These are phyloP conservation scores for Pomatorhinus ruficollis DNA, from an alignment of 2,113 vertebrate species.

Conservation along the genomic window DNA sequence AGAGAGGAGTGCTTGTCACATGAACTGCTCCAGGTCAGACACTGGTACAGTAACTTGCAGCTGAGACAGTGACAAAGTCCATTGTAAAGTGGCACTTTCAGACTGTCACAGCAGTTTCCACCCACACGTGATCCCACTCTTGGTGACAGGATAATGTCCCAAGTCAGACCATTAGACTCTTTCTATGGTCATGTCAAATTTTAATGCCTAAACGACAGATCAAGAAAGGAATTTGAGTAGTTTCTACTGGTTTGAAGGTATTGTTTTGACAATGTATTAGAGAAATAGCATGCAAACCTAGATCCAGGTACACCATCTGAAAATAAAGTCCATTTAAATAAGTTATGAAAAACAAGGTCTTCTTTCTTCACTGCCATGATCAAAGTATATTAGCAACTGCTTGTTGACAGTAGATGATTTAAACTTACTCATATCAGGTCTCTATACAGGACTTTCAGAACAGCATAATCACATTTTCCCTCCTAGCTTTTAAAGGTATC, in stretches of 20 bases:
- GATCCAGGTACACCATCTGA: not conserved
- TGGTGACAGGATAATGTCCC: not conserved
- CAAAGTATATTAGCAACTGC: not conserved
- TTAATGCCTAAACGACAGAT: not conserved
- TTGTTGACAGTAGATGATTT: not conserved
- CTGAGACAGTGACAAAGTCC: not conserved
- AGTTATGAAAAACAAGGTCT: not conserved
- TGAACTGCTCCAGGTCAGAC: not conserved
- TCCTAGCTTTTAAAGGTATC: not conserved
- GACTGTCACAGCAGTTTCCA: not conserved
- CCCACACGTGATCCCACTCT: accelerated
- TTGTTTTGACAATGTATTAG: not conserved
- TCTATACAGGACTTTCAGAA: not conserved
- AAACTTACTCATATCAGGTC: not conserved
- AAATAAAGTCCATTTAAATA: not conserved
- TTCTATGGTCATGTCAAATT: not conserved
- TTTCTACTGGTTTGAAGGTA: not conserved
- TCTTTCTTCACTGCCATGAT: not conserved
- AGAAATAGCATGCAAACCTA: not conserved
- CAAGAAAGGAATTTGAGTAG: not conserved
- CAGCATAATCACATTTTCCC: not conserved
- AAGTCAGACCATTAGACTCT: not conserved
- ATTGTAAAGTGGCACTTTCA: not conserved
- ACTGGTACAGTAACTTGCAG: not conserved
- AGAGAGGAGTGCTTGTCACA: not conserved